Conservation (phyloP, 2,113 vertebrate genomes). For the Romanogobio albipinnatus region DNA sequence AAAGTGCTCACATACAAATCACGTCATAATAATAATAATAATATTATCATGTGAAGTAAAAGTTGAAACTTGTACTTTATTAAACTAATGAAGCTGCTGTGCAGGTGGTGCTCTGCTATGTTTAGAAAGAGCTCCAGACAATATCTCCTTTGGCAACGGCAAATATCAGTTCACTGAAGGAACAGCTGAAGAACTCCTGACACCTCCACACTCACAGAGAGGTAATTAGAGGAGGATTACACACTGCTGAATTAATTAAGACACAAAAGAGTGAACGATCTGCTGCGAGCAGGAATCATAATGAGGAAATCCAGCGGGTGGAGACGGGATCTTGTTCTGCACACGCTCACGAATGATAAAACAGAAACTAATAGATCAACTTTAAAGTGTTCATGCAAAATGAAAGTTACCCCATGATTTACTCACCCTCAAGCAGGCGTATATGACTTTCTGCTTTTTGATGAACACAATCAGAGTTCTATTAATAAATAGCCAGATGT, state of each 20-base stretch:
- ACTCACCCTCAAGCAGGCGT: too few species aligned
- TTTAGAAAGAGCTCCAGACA: slow-evolving; percentile 31
- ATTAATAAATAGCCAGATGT: too few species aligned
- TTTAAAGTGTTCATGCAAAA: background rate
- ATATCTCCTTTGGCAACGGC: slow-evolving; percentile 56
- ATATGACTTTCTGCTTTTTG: too few species aligned
- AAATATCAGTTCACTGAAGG: slow-evolving; percentile 43
- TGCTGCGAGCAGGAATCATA: slow-evolving; percentile 17
- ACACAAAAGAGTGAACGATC: slow-evolving; percentile 35
- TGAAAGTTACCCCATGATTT: too few species aligned
- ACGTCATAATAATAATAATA: background rate
- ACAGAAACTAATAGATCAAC: background rate
- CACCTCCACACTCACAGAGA: slow-evolving; percentile 42
- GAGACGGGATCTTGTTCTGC: background rate
- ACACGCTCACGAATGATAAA: background rate
- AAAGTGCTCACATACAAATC: background rate
- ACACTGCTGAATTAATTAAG: slow-evolving; percentile 54
- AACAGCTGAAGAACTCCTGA: slow-evolving; percentile 34
- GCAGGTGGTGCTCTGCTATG: background rate
- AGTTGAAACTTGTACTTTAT: background rate
- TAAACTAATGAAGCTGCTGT: slow-evolving; percentile 6
- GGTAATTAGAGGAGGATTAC: slow-evolving; percentile 56
- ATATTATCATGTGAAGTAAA: background rate
- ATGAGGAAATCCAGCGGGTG: slow-evolving; percentile 33
- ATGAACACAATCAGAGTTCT: too few species aligned